Evolutionary conservation across 53 echinoderm and acorn worm genomes (phyloP).

Genomic region (Crossaster papposus): DNA sequence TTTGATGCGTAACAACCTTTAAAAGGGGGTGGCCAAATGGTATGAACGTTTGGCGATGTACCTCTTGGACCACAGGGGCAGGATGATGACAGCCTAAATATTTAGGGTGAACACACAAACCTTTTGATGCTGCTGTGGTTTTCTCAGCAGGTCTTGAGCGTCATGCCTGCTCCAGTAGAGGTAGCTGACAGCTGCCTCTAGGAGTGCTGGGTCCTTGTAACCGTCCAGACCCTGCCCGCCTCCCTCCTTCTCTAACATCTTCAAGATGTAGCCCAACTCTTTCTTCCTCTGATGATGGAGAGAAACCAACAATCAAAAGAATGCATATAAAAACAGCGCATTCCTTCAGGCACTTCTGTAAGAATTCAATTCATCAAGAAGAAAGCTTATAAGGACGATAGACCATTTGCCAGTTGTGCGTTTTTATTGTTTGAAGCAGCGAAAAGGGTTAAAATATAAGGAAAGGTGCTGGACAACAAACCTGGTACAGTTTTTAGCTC

Average conservation of each 20-base stretch:
- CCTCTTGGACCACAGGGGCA: background rate
- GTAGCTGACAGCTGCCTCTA: slow-evolving; percentile 44
- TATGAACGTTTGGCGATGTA: background rate
- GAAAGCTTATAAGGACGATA: too few relatives aligned
- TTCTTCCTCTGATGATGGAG: slow-evolving; percentile 42
- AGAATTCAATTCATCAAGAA: too few relatives aligned
- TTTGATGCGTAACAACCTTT: too few relatives aligned
- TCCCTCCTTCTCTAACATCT: slow-evolving; percentile 44
- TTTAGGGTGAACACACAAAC: slow-evolving; percentile 8
- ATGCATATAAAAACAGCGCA: too few relatives aligned
- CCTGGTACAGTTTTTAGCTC: too few relatives aligned
- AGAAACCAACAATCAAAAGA: background rate
- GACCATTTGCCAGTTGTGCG: too few relatives aligned
- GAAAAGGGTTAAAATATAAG: too few relatives aligned
- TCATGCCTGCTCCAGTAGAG: slow-evolving; percentile 51
- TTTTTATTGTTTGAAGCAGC: too few relatives aligned
- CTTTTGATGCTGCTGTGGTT: slow-evolving; percentile 59
- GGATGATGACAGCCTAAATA: background rate
- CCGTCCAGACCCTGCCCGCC: slow-evolving; percentile 1
- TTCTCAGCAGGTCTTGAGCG: slow-evolving; percentile 42
- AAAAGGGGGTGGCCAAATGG: too few relatives aligned
- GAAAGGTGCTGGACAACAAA: too few relatives aligned
- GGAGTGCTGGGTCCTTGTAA: background rate
- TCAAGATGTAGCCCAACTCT: slow-evolving; percentile 44
- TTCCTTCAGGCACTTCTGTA: too few relatives aligned